A percentile compares a stretch with the other conserved stretches of the same genome.
Evolutionary conservation across 2,888 invertebrate genomes (phyloP).

Genomic region (Sminthurides aquaticus): DNA sequence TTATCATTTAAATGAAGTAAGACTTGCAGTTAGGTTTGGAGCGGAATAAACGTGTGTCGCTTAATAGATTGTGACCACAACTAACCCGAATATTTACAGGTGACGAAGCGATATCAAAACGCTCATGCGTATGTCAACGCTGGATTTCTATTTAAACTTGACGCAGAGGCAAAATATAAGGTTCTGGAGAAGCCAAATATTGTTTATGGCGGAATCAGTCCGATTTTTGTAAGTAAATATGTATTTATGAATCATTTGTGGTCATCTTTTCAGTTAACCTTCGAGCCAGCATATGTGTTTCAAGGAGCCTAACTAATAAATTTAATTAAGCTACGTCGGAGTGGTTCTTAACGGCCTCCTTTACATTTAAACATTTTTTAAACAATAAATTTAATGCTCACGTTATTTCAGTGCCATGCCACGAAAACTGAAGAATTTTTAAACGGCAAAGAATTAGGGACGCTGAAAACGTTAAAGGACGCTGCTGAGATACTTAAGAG

Average conservation of each 20-base stretch:
- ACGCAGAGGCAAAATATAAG: conserved; percentile 32
- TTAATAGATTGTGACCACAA: too few species aligned
- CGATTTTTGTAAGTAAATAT: conserved; percentile 24
- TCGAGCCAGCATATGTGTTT: too few species aligned
- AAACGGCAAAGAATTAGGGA: not conserved
- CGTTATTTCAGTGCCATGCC: conserved; percentile 11
- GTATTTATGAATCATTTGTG: not conserved
- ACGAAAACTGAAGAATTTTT: conserved; percentile 6
- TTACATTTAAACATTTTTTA: too few species aligned
- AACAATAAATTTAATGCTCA: not conserved
- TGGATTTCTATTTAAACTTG: conserved; percentile 56
- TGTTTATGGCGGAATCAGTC: conserved; percentile 32
- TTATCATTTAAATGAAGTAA: not conserved
- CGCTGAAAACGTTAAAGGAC: conserved; percentile 48
- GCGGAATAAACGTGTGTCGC: not conserved
- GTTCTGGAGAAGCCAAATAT: conserved; percentile 30
- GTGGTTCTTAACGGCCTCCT: too few species aligned
- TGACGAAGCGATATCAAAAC: conserved; percentile 68
- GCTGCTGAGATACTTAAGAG: conserved; percentile 52
- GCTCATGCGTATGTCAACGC: conserved; percentile 58
- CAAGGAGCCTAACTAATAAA: too few species aligned
- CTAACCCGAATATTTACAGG: too few species aligned
- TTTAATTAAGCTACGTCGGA: too few species aligned
- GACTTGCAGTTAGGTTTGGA: not conserved
- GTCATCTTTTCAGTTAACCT: too few species aligned